A percentile compares a stretch with the other conserved stretches of the same genome.
Evolutionary conservation across 2,113 vertebrate genomes (phyloP).

Genomic region (Dicerorhinus sumatrensis): DNA sequence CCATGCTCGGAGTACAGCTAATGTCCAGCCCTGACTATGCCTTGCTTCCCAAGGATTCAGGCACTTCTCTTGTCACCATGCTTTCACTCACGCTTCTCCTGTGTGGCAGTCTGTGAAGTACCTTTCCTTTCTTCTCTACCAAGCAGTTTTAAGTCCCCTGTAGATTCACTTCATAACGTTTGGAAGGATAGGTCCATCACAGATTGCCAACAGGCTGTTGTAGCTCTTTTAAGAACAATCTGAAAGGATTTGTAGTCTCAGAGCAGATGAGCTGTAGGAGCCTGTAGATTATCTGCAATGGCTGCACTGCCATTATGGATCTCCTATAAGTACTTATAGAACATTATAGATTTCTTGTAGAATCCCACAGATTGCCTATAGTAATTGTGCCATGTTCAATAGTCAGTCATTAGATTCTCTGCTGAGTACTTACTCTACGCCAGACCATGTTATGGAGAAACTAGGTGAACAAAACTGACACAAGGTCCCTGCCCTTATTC

Average conservation of each 20-base stretch:
- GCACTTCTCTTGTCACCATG: neutral
- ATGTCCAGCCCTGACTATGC: neutral
- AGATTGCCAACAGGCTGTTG: neutral
- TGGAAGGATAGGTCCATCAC: neutral
- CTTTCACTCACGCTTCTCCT: neutral
- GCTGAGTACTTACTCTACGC: neutral
- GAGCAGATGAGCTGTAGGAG: neutral
- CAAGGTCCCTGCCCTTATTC: neutral
- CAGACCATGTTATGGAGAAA: neutral
- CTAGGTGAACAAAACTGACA: neutral
- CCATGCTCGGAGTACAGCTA: neutral
- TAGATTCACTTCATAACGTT: neutral
- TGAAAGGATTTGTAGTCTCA: neutral
- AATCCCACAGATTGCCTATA: neutral
- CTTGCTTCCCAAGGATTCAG: neutral
- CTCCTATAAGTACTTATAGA: slow-evolving; percentile 24
- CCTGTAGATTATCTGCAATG: slow-evolving; percentile 14
- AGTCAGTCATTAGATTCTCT: neutral
- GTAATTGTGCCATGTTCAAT: neutral
- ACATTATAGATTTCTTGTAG: slow-evolving; percentile 58
- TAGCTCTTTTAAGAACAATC: slow-evolving; percentile 1
- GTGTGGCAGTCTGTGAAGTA: neutral
- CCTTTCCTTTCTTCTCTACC: neutral
- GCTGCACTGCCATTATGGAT: neutral
- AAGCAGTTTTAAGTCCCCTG: neutral